Percentiles rank a stretch among this genome's conserved stretches.
phyloP scores from a whole-genome alignment of 1,140 invertebrate genomes.

The Drosophila nebulosa region DNA sequence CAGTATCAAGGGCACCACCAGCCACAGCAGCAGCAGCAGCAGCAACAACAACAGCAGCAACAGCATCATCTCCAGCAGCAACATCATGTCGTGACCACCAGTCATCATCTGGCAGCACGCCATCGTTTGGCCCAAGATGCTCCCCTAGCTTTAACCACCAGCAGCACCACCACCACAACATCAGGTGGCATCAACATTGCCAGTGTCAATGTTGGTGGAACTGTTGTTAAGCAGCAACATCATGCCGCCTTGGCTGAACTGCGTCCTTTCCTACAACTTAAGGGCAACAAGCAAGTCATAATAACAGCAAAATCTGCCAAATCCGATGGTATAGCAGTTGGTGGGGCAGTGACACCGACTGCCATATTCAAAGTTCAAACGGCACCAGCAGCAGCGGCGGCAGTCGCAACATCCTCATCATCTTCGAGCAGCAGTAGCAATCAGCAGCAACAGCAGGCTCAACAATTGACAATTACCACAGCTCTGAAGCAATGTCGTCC shows the following conservation, averaged over 20 bases:
- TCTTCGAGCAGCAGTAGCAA: slow-evolving; percentile 40
- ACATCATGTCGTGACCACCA: slow-evolving; percentile 5
- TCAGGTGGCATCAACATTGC: neutral
- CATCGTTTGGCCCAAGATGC: slow-evolving; percentile 83
- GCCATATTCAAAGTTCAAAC: slow-evolving; percentile 78
- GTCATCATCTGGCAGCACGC: slow-evolving; percentile 13
- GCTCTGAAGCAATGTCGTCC: slow-evolving; percentile 87
- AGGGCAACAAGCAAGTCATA: slow-evolving; percentile 75
- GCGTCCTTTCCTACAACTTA: slow-evolving; percentile 85
- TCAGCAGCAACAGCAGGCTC: slow-evolving; percentile 23
- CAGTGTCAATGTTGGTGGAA: neutral
- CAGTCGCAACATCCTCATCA: slow-evolving; percentile 29
- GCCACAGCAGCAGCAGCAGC: slow-evolving; percentile 31
- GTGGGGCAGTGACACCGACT: slow-evolving; percentile 56
- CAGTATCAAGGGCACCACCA: slow-evolving; percentile 75
- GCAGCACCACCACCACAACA: slow-evolving; percentile 39
- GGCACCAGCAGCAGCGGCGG: slow-evolving; percentile 17
- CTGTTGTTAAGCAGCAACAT: slow-evolving; percentile 55
- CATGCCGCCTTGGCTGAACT: slow-evolving; percentile 84
- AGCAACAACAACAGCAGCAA: slow-evolving; percentile 17
- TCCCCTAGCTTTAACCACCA: slow-evolving; percentile 88
- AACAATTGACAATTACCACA: slow-evolving; percentile 79
- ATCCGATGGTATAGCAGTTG: slow-evolving; percentile 28
- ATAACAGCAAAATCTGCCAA: slow-evolving; percentile 60
- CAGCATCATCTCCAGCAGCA: slow-evolving; percentile 36